These are phyloP conservation scores for Piscicola geometra DNA, from an alignment of 2,888 invertebrate species.

Conservation along the genomic window DNA sequence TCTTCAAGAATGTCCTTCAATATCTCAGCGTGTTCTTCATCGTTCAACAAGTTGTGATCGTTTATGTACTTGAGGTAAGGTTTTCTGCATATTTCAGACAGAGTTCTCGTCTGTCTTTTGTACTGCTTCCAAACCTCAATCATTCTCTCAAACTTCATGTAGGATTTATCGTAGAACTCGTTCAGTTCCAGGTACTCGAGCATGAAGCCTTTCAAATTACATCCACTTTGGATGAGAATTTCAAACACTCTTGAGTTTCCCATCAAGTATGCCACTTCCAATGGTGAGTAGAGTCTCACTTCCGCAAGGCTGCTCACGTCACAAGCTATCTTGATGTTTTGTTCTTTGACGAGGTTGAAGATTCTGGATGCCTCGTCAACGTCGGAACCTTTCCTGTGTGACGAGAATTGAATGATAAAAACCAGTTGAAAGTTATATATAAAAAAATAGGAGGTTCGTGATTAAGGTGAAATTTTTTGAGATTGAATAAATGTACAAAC, in stretches of 20 bases:
- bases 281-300: slow-evolving; percentile 1
- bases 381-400: not conserved
- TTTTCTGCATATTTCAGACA: not conserved
- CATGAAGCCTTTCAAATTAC: not conserved
- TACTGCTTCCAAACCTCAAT: not conserved
- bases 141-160: slow-evolving; percentile 6
- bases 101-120: not conserved
- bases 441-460: too few relatives aligned
- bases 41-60: not conserved
- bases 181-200: slow-evolving; percentile 3
- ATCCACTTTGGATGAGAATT: not conserved
- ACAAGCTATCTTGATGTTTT: not conserved
- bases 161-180: not conserved
- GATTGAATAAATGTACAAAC: too few relatives aligned
- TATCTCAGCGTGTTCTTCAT: not conserved
- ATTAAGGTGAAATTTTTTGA: too few relatives aligned
- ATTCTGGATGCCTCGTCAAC: not conserved
- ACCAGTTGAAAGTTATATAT: too few relatives aligned
- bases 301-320: not conserved
- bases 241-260: slow-evolving; percentile 9
- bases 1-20: slow-evolving; percentile 7
- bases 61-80: not conserved
- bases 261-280: slow-evolving; percentile 8
- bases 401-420: too few relatives aligned
- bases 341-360: not conserved